Conservation (phyloP, 2,797 vertebrate genomes). For the Harpagifer antarcticus region DNA sequence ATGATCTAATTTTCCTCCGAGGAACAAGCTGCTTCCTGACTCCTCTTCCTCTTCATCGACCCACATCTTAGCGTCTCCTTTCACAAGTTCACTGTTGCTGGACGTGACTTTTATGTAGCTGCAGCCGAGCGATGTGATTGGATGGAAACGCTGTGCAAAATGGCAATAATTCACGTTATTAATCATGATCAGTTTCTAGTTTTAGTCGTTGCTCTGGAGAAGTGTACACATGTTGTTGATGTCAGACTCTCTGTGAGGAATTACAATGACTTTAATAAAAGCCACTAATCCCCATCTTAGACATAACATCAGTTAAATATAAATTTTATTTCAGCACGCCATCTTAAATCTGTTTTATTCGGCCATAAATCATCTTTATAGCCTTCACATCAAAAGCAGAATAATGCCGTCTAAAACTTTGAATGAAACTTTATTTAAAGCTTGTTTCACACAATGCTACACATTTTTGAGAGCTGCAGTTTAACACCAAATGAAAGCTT, state of each 20-base stretch:
- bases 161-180: constrained; percentile 25
- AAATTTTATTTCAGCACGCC: constrained; percentile 3
- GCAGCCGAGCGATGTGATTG: constrained; percentile 25
- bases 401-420: too few species aligned
- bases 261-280: constrained; percentile 25
- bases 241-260: constrained; percentile 21
- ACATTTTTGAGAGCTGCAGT: too few species aligned
- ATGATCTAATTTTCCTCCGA: constrained; percentile 64
- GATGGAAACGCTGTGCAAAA: constrained; percentile 4
- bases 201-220: background rate
- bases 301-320: background rate
- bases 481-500: too few species aligned
- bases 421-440: background rate
- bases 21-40: constrained; percentile 82
- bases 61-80: constrained; percentile 45
- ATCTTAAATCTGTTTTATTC: background rate
- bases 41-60: constrained; percentile 59
- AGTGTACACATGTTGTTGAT: constrained; percentile 14
- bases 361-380: background rate
- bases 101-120: constrained; percentile 26
- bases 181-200: constrained; percentile 22
- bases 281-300: constrained; percentile 10
- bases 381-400: too few species aligned
- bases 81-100: constrained; percentile 30
- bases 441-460: background rate